A percentile compares a stretch with the other conserved stretches of the same genome.
Evolutionary conservation across 2,888 invertebrate genomes (phyloP).

Genomic region (Drosophila colorata): DNA sequence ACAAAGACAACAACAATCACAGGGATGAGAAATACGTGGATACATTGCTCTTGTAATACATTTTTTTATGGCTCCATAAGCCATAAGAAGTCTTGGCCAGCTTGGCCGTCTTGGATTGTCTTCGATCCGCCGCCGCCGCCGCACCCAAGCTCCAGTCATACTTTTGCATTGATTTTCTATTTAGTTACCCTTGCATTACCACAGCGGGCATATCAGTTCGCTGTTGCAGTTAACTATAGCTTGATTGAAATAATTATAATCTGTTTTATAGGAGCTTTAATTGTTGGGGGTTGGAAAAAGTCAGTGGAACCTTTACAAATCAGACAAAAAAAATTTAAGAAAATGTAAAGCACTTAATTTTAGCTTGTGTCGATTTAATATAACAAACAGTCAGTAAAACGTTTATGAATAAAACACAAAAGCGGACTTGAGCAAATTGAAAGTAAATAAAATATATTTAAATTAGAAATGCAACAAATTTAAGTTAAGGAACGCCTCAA

Average conservation of each 20-base stretch:
- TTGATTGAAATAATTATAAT: no score
- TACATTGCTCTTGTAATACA: slow-evolving; percentile 52
- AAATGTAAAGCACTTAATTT: no score
- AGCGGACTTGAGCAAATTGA: not conserved
- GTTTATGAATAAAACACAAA: not conserved
- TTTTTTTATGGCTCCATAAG: slow-evolving; percentile 57
- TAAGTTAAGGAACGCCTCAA: not conserved
- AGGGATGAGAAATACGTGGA: slow-evolving; percentile 22
- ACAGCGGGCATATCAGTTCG: slow-evolving; percentile 5
- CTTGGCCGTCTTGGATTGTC: slow-evolving; percentile 26
- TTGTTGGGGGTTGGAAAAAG: no score
- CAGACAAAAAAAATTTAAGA: no score
- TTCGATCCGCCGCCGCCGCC: not conserved
- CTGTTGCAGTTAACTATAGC: no score
- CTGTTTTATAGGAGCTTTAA: no score
- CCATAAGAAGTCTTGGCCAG: slow-evolving; percentile 52
- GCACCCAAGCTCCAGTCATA: slow-evolving; percentile 1
- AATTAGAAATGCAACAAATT: not conserved
- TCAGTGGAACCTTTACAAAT: not conserved
- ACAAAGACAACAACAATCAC: not conserved
- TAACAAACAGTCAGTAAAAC: not conserved
- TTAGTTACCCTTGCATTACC: slow-evolving; percentile 26
- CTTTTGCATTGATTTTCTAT: slow-evolving; percentile 53
- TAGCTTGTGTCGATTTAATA: no score
- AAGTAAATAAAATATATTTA: not conserved